Evolutionary conservation across 2,113 vertebrate species (phyloP).

Genomic region (Collichthys lucidus): DNA sequence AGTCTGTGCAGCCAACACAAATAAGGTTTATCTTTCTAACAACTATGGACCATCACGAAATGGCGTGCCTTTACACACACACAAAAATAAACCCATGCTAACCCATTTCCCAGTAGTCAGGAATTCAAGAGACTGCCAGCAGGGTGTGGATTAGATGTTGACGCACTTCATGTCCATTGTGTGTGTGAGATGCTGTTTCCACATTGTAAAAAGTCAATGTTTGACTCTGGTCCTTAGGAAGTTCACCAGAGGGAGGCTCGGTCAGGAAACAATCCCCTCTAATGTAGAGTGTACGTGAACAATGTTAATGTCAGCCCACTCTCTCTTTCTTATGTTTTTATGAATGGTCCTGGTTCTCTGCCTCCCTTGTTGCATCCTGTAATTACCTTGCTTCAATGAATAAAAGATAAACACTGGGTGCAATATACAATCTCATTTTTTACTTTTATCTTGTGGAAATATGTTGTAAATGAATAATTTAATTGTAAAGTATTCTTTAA

Average conservation of each 20-base stretch:
- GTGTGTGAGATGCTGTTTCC: constrained; percentile 40
- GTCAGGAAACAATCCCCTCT: constrained; percentile 25
- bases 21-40: constrained; percentile 47
- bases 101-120: constrained; percentile 44
- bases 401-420: not conserved
- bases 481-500: not conserved
- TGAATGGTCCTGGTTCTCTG: constrained; percentile 6
- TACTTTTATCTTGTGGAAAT: not conserved
- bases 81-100: constrained; percentile 47
- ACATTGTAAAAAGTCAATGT: not conserved
- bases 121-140: constrained; percentile 47
- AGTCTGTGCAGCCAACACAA: constrained; percentile 52
- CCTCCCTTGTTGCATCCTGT: constrained; percentile 7
- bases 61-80: constrained; percentile 16
- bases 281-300: constrained; percentile 3
- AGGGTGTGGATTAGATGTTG: constrained; percentile 62
- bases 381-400: constrained; percentile 3
- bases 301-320: constrained; percentile 21
- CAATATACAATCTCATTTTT: not conserved
- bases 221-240: constrained; percentile 39
- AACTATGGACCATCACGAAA: constrained; percentile 19
- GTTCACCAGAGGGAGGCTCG: constrained; percentile 24
- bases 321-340: constrained; percentile 7
- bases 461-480: not conserved
- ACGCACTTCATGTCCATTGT: constrained; percentile 54